These are phyloP conservation scores for Nebria brevicollis DNA, from an alignment of 2,888 invertebrate genomes.

Conservation along the genomic window DNA sequence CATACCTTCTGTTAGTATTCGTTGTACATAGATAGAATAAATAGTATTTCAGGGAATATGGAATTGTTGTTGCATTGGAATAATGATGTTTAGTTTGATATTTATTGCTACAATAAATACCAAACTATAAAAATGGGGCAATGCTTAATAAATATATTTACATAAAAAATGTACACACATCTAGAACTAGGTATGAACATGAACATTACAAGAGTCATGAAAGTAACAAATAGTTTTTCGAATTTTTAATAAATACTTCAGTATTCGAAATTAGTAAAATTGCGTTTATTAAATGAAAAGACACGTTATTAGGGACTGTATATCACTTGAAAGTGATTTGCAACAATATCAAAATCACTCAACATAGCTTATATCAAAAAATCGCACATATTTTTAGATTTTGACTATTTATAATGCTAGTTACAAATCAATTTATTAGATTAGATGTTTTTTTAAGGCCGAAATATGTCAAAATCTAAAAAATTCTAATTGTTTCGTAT, in stretches of 20 bases:
- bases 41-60: neutral
- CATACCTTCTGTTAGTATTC: too few relatives aligned
- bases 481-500: neutral
- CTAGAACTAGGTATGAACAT: slow-evolving; percentile 44
- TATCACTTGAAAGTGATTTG: neutral
- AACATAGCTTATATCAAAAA: neutral
- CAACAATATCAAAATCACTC: neutral
- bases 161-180: slow-evolving; percentile 47
- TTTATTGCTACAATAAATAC: slow-evolving; percentile 6
- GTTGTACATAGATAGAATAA: too few relatives aligned
- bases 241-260: neutral
- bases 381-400: neutral
- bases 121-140: slow-evolving; percentile 35
- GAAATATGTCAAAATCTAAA: neutral
- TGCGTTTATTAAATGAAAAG: neutral
- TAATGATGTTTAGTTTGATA: neutral
- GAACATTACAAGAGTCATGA: slow-evolving; percentile 27
- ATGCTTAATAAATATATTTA: slow-evolving; percentile 47
- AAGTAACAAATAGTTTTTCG: neutral
- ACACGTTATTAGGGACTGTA: neutral
- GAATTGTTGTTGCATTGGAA: too few relatives aligned
- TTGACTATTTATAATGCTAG: neutral
- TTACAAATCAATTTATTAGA: neutral
- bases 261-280: neutral
- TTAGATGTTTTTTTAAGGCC: neutral